These are phyloP conservation scores for Hirtodrosophila duncani DNA, from an alignment of 2,888 invertebrate genomes.

Conservation along the genomic window DNA sequence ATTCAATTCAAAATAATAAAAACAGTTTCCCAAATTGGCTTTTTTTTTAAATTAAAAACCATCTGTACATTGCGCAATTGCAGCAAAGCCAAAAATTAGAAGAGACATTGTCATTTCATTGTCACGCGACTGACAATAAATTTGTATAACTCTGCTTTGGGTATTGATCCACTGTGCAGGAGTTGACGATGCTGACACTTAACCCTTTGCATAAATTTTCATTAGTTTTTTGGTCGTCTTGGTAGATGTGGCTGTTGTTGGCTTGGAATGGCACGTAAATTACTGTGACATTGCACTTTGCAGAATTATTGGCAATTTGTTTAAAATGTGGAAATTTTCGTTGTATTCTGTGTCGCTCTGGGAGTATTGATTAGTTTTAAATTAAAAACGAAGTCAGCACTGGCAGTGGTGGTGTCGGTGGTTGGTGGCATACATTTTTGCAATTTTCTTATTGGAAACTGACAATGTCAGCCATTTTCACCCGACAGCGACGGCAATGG, in stretches of 20 bases:
- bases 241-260: conserved; percentile 8
- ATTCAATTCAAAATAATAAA: no score
- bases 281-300: conserved; percentile 73
- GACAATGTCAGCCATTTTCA: conserved; percentile 57
- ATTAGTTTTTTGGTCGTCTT: conserved; percentile 43
- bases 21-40: no score
- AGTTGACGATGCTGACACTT: conserved; percentile 48
- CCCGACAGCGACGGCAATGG: no score
- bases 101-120: background rate
- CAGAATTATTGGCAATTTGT: conserved; percentile 65
- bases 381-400: conserved; percentile 45
- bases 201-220: conserved; percentile 69
- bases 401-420: no score
- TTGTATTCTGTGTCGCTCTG: conserved; percentile 19
- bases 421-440: conserved; percentile 56
- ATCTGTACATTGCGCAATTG: no score
- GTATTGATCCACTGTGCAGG: conserved; percentile 39
- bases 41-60: no score
- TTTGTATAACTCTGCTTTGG: background rate
- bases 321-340: conserved; percentile 39
- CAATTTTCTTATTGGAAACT: conserved; percentile 66
- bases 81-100: no score
- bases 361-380: conserved; percentile 66
- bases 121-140: conserved; percentile 1
- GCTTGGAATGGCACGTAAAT: conserved; percentile 52